A percentile compares a stretch with the other conserved stretches of the same genome.
phyloP scores from a whole-genome alignment of 2,113 vertebrate species.

The Dipodomys spectabilis region DNA sequence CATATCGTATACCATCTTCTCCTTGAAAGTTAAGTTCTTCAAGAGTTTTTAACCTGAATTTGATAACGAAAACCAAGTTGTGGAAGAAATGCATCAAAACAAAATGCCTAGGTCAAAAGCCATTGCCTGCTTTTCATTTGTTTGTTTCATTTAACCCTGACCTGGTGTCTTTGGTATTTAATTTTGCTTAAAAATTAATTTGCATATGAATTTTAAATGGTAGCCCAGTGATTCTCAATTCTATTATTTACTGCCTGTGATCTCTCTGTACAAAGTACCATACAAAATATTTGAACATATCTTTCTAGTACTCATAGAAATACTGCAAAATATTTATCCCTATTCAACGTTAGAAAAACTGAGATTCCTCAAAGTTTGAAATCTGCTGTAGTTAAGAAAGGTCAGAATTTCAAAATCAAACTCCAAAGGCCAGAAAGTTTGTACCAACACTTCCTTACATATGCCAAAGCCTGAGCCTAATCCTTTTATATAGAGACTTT shows the following conservation, averaged over 20 bases:
- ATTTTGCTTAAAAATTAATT: slow-evolving; percentile 57
- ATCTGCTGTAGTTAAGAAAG: not conserved
- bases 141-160: not conserved
- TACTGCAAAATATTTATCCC: not conserved
- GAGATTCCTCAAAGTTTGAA: not conserved
- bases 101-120: not conserved
- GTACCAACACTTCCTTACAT: not conserved
- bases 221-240: not conserved
- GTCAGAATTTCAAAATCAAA: not conserved
- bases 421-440: not conserved
- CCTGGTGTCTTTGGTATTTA: slow-evolving; percentile 29
- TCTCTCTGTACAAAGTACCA: not conserved
- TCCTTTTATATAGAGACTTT: not conserved
- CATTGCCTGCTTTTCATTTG: not conserved
- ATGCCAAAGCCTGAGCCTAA: not conserved
- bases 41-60: not conserved
- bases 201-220: slow-evolving; percentile 56
- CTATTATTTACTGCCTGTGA: not conserved
- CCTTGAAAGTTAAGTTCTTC: not conserved
- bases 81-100: not conserved
- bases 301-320: not conserved
- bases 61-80: not conserved
- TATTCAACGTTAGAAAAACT: not conserved
- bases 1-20: not conserved
- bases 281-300: not conserved